These are phyloP conservation scores for Beaufortia kweichowensis DNA, from an alignment of 2,113 vertebrate species.

Conservation along the genomic window DNA sequence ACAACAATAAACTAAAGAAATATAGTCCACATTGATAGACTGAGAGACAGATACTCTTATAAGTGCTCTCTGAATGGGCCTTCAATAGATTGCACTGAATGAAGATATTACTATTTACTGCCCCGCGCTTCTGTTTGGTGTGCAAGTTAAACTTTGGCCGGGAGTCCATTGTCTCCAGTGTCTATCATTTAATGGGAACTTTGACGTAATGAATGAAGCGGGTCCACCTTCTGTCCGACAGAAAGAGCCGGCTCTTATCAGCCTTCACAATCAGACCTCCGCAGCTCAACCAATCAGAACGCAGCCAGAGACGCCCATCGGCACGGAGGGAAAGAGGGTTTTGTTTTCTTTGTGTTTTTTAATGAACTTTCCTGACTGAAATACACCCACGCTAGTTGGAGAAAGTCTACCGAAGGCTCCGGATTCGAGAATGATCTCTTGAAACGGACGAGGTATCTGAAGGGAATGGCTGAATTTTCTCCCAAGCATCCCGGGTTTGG, in stretches of 20 bases:
- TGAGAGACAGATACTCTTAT: conserved; percentile 33
- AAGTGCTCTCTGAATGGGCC: conserved; percentile 21
- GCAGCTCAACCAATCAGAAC: conserved; percentile 67
- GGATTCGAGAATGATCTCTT: conserved; percentile 19
- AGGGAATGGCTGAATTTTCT: conserved; percentile 74
- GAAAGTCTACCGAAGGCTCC: conserved; percentile 49
- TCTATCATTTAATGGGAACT: conserved; percentile 84
- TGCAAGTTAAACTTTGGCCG: conserved; percentile 75
- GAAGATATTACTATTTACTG: conserved; percentile 76
- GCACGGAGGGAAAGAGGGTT: conserved; percentile 67
- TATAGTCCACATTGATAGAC: conserved; percentile 42
- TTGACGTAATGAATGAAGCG: conserved; percentile 88
- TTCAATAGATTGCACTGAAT: conserved; percentile 70
- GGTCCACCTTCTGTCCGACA: conserved; percentile 89
- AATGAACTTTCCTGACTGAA: conserved; percentile 74
- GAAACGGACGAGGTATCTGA: not conserved
- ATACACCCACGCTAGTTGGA: conserved; percentile 62
- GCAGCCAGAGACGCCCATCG: conserved; percentile 57
- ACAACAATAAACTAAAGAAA: conserved; percentile 30
- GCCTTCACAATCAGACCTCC: conserved; percentile 74
- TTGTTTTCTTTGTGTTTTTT: conserved; percentile 74
- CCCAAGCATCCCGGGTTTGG: conserved; percentile 79
- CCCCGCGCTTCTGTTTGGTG: conserved; percentile 69
- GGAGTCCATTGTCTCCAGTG: conserved; percentile 82
- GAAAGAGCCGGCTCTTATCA: conserved; percentile 76